Base-by-base conservation (phyloP, 2,797 vertebrate species). In the Esox lucius region DNA sequence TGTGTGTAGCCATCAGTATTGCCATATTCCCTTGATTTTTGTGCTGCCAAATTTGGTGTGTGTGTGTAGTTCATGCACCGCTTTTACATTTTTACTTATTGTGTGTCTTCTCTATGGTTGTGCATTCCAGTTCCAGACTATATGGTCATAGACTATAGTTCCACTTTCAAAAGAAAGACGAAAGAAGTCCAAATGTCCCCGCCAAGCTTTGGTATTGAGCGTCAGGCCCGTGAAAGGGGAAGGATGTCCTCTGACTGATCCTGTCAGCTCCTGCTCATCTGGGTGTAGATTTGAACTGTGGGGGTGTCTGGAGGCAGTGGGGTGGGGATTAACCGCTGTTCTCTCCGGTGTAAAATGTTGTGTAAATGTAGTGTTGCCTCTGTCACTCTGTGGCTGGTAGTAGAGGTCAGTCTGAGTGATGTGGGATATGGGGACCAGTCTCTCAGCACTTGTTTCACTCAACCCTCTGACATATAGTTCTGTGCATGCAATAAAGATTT, bases 401-500 rank as follows among this genome's bases (percentile, higher is more conserved):
- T 77, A 69, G 80, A 85, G 88, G 85, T 89, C 78, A 76, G 82
- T 83, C 68, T 56, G 46, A 82, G 80, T 82, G 74, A 8, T 76
- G 70, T 80, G 78, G 74, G 83, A 81, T 85, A 77, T 80, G 81
- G 83, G 88, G 86, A 84, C 83, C 86, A 85, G 83, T 89, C 85
- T 76, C 81, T 85, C 84, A 82, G 85, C 89, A 87, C 76, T 82
- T 90, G 87, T 89, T 89, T 91, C 87, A 90, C 90, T 87, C 85
- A 90, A 86, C 83, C 89, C 73, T 85, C 81, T 88, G 83, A 89
- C 80, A 85, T 91, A 89, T 89, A 89, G 88, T 91, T 91, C 89
- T 94, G 93, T 94, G 92, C 92, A 94, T 93, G 94, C 92, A 93
- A 94, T 94, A 92, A 94, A 94, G 90, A 86, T 92, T 94, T 94